Evolutionary conservation across 53 echinoderm and acorn worm genomes (phyloP), one percentile per base, ranked within the genome.

Genomic region (Stichopus horrens): DNA sequence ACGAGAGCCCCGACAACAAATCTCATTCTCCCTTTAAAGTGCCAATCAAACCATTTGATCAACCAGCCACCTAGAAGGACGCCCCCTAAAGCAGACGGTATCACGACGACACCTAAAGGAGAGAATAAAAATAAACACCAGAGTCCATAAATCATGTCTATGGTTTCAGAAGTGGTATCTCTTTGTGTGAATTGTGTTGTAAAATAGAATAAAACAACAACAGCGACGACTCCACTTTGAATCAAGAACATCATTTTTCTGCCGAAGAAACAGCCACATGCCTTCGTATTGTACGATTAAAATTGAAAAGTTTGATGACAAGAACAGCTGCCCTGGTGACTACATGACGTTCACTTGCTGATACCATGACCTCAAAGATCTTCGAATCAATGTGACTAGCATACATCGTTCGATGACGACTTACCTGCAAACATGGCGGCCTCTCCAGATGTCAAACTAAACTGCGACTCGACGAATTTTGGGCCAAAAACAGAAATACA

Each of bases 381-480:
- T 37, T 37, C 37, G 37, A 37, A 37, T 37, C 37, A 37, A 37
- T 37, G 37, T 37, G 37, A 37, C 0, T 37, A 9, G 59, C 59
- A 9, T 4, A 59, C 8, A 9, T 71, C 14, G 19, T n/a, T 71
- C 6, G 4, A 18, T 71, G 71, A 13, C 71, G 52, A 53, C 93
- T 88, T 79, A 99, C 99, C 99, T 75, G 96, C 92, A 58, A 96
- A 89, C 18, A 94, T 94, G 20, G 99, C 93, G 3, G 96, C 99
- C 91, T 94, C 88, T 22, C 90, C 90, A 0, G 99, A 76, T 0
- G 96, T 88, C 90, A 95, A 54, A 81, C 89, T 99, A 63, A 96
- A 99, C 90, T 96, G 99, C 8, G 99, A 99, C 63, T 99, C 99
- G 57, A 99, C 88, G 75, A 94, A 99, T 86, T 99, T 99, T 9